A percentile compares a stretch with the other conserved stretches of the same genome.
These are phyloP conservation scores for Diogma glabrata DNA, from an alignment of 2,888 invertebrate species.

Conservation along the genomic window DNA sequence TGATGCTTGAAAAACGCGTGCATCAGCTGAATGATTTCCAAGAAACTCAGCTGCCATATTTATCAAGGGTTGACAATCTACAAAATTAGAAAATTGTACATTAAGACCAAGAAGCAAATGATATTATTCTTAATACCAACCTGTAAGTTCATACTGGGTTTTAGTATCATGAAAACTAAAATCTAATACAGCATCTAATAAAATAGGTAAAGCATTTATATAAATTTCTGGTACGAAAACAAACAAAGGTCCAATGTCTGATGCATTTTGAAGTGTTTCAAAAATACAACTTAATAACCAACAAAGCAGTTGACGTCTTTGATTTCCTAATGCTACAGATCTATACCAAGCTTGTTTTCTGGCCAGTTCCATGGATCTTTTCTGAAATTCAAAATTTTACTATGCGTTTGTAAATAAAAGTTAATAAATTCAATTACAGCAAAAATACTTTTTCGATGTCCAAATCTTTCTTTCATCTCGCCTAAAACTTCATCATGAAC, in stretches of 20 bases:
- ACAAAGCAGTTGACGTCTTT: conserved; percentile 41
- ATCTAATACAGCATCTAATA: conserved; percentile 35
- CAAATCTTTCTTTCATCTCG: conserved; percentile 30
- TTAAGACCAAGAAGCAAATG: too few species aligned
- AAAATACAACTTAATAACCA: conserved; percentile 44
- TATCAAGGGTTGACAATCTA: conserved; percentile 48
- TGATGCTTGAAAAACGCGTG: conserved; percentile 59
- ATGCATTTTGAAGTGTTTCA: conserved; percentile 39
- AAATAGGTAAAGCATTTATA: conserved; percentile 41
- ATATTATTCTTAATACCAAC: conserved; percentile 15
- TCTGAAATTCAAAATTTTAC: conserved; percentile 22
- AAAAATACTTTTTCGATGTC: conserved; percentile 34
- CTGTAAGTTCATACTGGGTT: conserved; percentile 28
- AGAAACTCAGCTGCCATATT: conserved; percentile 58
- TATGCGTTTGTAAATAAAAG: conserved; percentile 3
- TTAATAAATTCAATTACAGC: conserved; percentile 23
- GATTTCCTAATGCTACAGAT: conserved; percentile 45
- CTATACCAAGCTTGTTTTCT: conserved; percentile 55
- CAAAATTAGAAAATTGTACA: background rate
- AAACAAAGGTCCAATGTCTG: conserved; percentile 44
- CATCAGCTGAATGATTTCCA: conserved; percentile 62
- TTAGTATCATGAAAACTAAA: conserved; percentile 33
- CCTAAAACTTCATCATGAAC: conserved; percentile 29
- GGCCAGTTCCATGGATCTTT: conserved; percentile 44
- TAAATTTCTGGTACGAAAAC: conserved; percentile 58